A percentile compares a stretch with the other conserved stretches of the same genome.
phyloP scores from a whole-genome alignment of 2,797 vertebrate species.

The Pampus argenteus region DNA sequence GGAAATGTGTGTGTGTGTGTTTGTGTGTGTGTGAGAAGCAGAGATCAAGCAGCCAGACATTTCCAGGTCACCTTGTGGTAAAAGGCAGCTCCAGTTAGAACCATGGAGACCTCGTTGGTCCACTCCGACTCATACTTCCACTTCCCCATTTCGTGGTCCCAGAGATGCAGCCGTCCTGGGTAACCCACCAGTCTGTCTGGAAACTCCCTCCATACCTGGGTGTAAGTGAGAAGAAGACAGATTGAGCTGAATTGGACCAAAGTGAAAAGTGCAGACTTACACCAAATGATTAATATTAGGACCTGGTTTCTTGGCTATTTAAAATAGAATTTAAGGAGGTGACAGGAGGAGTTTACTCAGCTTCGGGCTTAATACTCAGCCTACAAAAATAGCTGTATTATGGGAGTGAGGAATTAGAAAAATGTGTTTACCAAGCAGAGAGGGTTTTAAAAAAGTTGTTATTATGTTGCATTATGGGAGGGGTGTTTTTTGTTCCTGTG shows the following conservation, averaged over 20 bases:
- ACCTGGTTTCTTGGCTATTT: not conserved
- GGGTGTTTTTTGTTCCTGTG: no score
- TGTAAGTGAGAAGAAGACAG: constrained; percentile 36
- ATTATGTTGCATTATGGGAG: no score
- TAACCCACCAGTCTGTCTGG: constrained; percentile 98
- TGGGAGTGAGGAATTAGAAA: no score
- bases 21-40: not conserved
- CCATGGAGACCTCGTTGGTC: constrained; percentile 99
- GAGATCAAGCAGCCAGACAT: constrained; percentile 1
- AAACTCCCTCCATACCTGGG: constrained; percentile 98
- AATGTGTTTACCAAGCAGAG: no score
- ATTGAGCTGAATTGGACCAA: constrained; percentile 14
- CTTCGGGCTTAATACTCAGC: no score
- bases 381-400: no score
- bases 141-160: constrained; percentile 99
- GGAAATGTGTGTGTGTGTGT: constrained; percentile 1
- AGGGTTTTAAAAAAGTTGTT: no score
- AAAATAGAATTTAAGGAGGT: constrained; percentile 2
- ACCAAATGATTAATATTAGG: constrained; percentile 10
- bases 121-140: constrained; percentile 99
- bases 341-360: no score
- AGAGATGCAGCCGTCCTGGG: constrained; percentile 96
- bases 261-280: constrained; percentile 4
- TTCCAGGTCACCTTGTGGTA: constrained; percentile 93
- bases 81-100: constrained; percentile 97